phyloP scores from a whole-genome alignment of 2,797 vertebrate genomes.

The Lithobates pipiens region DNA sequence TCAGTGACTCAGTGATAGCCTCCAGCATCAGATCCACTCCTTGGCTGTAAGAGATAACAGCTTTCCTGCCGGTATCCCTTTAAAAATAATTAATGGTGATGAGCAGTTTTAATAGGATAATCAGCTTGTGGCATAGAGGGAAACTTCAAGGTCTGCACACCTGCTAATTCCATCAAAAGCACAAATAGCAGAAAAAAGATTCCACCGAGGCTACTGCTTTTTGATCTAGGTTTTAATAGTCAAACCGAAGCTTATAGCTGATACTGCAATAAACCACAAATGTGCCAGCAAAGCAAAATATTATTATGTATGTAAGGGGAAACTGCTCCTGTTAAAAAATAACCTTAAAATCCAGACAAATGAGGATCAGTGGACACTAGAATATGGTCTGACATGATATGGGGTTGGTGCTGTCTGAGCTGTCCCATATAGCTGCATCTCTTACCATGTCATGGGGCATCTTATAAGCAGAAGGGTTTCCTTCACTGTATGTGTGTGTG shows the following conservation, averaged over 20 bases:
- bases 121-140: background rate
- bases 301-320: slow-evolving; percentile 46
- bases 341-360: slow-evolving; percentile 46
- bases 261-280: slow-evolving; percentile 50
- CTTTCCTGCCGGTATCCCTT: too few relatives aligned
- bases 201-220: slow-evolving; percentile 32
- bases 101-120: background rate
- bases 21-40: too few relatives aligned
- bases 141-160: background rate
- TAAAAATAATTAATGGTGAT: background rate
- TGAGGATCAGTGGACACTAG: slow-evolving; percentile 40
- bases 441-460: too few relatives aligned
- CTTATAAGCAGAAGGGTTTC: too few relatives aligned
- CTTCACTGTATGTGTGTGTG: too few relatives aligned
- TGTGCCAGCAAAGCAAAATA: slow-evolving; percentile 44
- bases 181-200: background rate
- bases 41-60: too few relatives aligned
- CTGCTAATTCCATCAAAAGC: slow-evolving; percentile 25
- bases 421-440: background rate
- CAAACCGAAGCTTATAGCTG: slow-evolving; percentile 19
- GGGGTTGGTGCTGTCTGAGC: background rate
- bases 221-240: slow-evolving; percentile 27
- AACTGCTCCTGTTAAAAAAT: slow-evolving; percentile 29
- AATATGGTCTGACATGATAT: slow-evolving; percentile 11
- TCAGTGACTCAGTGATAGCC: too few relatives aligned